A percentile compares a stretch with the other conserved stretches of the same genome.
These are phyloP conservation scores for Philopedon plagiatum DNA, from an alignment of 2,888 invertebrate species.

Conservation along the genomic window DNA sequence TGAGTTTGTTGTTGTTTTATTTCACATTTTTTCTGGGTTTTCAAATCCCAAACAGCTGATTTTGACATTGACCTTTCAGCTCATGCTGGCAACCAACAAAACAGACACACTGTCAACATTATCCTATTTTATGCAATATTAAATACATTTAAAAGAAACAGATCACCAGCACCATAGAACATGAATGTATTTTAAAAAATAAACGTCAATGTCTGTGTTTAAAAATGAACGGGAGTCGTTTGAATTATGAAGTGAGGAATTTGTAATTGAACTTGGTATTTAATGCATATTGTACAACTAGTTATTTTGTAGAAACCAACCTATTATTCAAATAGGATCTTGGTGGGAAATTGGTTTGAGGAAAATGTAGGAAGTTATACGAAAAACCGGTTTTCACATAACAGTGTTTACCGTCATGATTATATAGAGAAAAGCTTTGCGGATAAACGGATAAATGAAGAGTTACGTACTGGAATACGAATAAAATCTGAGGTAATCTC, in stretches of 20 bases:
- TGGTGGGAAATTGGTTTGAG: constrained; percentile 59
- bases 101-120: no score
- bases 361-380: constrained; percentile 47
- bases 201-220: background rate
- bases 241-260: constrained; percentile 5
- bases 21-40: constrained; percentile 30
- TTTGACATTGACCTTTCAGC: constrained; percentile 11
- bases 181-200: no score
- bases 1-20: constrained; percentile 22
- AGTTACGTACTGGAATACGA: constrained; percentile 46
- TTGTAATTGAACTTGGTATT: background rate
- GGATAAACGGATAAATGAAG: constrained; percentile 35
- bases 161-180: constrained; percentile 7
- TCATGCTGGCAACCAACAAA: constrained; percentile 1
- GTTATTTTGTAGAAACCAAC: constrained; percentile 51
- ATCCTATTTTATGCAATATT: background rate
- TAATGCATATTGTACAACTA: background rate
- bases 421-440: constrained; percentile 48
- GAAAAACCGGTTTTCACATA: constrained; percentile 52
- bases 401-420: constrained; percentile 50
- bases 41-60: constrained; percentile 29
- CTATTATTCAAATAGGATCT: constrained; percentile 53
- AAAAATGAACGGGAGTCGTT: constrained; percentile 4
- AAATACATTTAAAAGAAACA: background rate
- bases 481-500: constrained; percentile 53